Evolutionary conservation across 1,140 invertebrate genomes (phyloP), one percentile per base, ranked within the genome.

Genomic region (Pristionchus pacificus): DNA sequence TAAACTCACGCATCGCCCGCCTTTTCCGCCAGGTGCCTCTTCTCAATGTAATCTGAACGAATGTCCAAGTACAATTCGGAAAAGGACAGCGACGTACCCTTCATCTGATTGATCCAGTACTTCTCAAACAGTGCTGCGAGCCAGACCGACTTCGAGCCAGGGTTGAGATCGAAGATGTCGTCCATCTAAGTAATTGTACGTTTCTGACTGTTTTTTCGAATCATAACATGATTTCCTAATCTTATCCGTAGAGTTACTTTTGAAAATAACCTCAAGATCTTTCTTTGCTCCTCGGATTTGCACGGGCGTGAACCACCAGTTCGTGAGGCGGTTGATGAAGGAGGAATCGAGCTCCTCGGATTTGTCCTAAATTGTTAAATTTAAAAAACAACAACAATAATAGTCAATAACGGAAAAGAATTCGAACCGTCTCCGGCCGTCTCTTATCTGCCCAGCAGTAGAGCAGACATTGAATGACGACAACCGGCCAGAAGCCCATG

Each of bases 261-360:
- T 2, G 58, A 30, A 1, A 57, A 49, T 38, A 19, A 72, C 58
- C 66, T 79, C 79, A 3, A 82, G 60, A 60, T 82, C 79, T 58
- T 82, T 79, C 14, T 55, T 64, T 0, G 74, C 58, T 2, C 80
- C 80, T 15, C 75, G 29, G 30, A 76, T 68, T 13, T 79, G 79
- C 14, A 82, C 33, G 10, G 60, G 55, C 49, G 80, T 84, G 74
- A 84, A 82, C 80, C 80, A 82, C 81, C 80, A 84, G 14, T 83
- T 55, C 15, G 71, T 79, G 19, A 78, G 60, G n/a, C 77, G 77
- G 38, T 65, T 75, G 15, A 78, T 32, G 32, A 76, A 76, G 25
- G 74, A 76, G 32, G 67, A 71, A 15, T 75, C 33, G 25, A 76
- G 74, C 63, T 76, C 74, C 6, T 72, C 73, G 15, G 72, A 63